Percentiles rank a stretch among this genome's conserved stretches.
These are phyloP conservation scores for Ardeotis arabs DNA, from an alignment of 2,113 vertebrate species.

Conservation along the genomic window DNA sequence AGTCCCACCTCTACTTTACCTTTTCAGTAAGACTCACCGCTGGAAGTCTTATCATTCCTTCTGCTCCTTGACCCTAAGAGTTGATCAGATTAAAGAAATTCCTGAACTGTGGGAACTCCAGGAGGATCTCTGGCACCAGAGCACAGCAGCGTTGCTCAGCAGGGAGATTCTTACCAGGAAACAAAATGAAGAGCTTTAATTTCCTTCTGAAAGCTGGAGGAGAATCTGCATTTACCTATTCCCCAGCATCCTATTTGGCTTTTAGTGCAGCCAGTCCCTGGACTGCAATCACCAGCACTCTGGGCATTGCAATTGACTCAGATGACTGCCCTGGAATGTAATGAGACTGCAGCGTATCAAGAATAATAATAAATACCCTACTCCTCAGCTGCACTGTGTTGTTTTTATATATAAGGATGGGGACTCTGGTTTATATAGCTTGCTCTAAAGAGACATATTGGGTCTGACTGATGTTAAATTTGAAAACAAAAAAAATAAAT, in stretches of 20 bases:
- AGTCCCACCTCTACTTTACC: not conserved
- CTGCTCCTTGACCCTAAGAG: not conserved
- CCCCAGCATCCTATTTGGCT: not conserved
- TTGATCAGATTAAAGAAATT: not conserved
- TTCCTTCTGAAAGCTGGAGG: not conserved
- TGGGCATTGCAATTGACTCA: not conserved
- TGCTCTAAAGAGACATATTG: not conserved
- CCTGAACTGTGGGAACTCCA: not conserved
- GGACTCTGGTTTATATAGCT: not conserved
- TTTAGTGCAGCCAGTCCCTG: not conserved
- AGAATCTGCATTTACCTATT: not conserved
- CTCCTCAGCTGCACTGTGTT: not conserved
- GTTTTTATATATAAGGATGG: not conserved
- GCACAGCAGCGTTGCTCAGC: not conserved
- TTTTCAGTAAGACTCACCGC: not conserved
- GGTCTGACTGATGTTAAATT: not conserved
- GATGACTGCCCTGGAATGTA: not conserved
- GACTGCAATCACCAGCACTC: not conserved
- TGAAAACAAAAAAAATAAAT: not conserved
- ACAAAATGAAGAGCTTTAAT: not conserved
- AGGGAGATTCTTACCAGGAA: not conserved
- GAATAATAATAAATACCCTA: not conserved
- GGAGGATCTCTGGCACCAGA: not conserved
- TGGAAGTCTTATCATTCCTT: not conserved
- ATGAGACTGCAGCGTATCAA: not conserved